Percentiles rank a stretch among this genome's conserved stretches.
Evolutionary conservation across 2,797 vertebrate genomes (phyloP).

Genomic region (Avahi laniger): DNA sequence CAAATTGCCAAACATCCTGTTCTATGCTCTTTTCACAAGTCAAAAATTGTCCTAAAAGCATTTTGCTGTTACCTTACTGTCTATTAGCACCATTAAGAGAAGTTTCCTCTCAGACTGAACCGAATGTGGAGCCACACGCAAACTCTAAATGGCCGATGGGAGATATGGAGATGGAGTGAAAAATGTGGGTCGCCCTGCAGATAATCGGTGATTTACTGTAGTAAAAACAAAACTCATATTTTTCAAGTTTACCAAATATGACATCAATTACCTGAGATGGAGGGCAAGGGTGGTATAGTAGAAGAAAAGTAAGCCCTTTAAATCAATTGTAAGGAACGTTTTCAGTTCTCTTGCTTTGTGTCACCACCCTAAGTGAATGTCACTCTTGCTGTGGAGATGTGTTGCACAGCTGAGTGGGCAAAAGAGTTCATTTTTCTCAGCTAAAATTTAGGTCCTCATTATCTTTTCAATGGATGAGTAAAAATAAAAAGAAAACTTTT

Average conservation of each 20-base stretch:
- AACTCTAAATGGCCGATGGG: not conserved
- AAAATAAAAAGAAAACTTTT: conserved; percentile 13
- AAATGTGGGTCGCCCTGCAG: not conserved
- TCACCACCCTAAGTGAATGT: not conserved
- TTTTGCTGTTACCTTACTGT: not conserved
- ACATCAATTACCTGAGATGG: conserved; percentile 54
- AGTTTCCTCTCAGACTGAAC: not conserved
- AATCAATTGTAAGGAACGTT: not conserved
- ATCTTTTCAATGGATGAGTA: not conserved
- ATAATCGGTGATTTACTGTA: not conserved
- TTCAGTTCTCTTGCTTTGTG: not conserved
- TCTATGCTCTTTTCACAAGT: not conserved
- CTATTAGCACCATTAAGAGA: conserved; percentile 63
- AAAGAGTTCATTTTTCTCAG: not conserved
- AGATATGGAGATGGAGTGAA: not conserved
- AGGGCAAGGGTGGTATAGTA: not conserved
- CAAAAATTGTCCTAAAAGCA: conserved; percentile 16
- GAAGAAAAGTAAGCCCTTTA: not conserved
- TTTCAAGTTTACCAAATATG: conserved; percentile 50
- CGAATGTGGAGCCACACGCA: not conserved
- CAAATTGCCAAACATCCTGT: not conserved
- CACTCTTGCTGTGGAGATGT: not conserved
- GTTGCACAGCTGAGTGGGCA: not conserved
- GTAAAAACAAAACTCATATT: not conserved
- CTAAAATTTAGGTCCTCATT: conserved; percentile 1